A percentile compares a stretch with the other conserved stretches of the same genome.
Evolutionary conservation across 2,888 invertebrate genomes (phyloP).

Genomic region (Ellobium chinense): DNA sequence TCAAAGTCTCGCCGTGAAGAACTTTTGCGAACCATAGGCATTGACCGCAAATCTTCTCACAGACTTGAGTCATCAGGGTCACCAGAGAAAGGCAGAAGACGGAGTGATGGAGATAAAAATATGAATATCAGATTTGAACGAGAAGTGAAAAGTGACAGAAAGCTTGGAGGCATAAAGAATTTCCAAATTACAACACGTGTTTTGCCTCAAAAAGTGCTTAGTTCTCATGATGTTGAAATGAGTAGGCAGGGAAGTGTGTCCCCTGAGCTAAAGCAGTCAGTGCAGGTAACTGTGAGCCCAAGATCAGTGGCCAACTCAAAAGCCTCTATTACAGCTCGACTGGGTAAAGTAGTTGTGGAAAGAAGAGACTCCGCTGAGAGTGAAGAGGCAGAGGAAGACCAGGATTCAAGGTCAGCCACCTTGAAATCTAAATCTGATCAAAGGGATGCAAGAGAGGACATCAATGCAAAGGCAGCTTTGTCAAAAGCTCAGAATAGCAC

Average conservation of each 20-base stretch:
- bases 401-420: not conserved
- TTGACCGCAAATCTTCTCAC: not conserved
- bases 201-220: not conserved
- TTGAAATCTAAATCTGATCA: not conserved
- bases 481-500: constrained; percentile 1
- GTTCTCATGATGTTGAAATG: not conserved
- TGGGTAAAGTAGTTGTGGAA: constrained; percentile 27
- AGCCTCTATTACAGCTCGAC: not conserved
- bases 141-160: constrained; percentile 25
- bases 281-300: not conserved
- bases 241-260: not conserved
- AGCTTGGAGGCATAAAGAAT: constrained; percentile 13
- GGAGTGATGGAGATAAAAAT: not conserved
- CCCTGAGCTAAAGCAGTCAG: not conserved
- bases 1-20: constrained; percentile 20
- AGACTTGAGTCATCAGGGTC: not conserved
- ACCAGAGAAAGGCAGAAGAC: not conserved
- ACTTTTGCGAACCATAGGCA: not conserved
- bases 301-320: not conserved
- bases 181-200: constrained; percentile 34
- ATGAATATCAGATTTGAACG: not conserved
- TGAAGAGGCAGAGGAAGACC: not conserved
- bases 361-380: constrained; percentile 4
- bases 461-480: not conserved
- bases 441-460: constrained; percentile 18